Evolutionary conservation across 1,140 invertebrate genomes (phyloP).

Genomic region (honey bee (Apis mellifera)): Amel_HAv3.1 CM009946.2:4764501-4765000

Average conservation of each 20-base stretch:
- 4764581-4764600: too few species aligned
- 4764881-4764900: neutral
- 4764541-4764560: neutral
- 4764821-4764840: neutral
- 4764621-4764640: too few species aligned
- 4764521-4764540: too few species aligned
- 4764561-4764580: neutral
- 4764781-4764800: neutral
- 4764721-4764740: neutral
- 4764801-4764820: constrained; percentile 4
- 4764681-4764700: too few species aligned
- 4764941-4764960: neutral
- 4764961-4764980: constrained; percentile 9
- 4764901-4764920: neutral
- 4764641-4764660: neutral
- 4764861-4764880: neutral
- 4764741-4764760: neutral
- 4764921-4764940: neutral
- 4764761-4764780: neutral
- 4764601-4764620: too few species aligned
- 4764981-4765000: neutral
- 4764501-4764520: constrained; percentile 1
- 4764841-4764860: neutral
- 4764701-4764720: neutral
- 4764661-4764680: neutral